Evolutionary conservation across 2,888 invertebrate species (phyloP).

Genomic region (Ophioninae sp.): DNA sequence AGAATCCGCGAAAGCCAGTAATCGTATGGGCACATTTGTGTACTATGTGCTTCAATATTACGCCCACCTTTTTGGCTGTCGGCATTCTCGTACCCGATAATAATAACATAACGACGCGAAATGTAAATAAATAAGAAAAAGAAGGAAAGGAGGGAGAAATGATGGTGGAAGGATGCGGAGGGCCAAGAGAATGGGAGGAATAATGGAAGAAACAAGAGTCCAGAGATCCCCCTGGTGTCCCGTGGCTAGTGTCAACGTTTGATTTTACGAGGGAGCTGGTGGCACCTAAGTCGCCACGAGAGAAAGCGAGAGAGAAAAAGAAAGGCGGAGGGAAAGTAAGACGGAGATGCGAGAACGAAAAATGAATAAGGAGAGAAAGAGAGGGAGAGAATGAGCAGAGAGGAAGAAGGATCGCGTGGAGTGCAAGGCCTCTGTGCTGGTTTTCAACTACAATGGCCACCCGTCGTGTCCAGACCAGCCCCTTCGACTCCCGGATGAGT

Average conservation of each 20-base stretch:
- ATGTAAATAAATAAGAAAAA: slow-evolving; percentile 57
- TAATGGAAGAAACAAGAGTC: slow-evolving; percentile 54
- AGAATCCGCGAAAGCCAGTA: slow-evolving; percentile 12
- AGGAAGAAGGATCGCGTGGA: slow-evolving; percentile 64
- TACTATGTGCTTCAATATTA: slow-evolving; percentile 60
- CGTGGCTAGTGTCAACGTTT: slow-evolving; percentile 79
- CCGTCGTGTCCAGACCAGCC: slow-evolving; percentile 77
- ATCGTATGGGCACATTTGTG: slow-evolving; percentile 19
- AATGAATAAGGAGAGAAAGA: slow-evolving; percentile 47
- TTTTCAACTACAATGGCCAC: slow-evolving; percentile 79
- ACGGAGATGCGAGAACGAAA: slow-evolving; percentile 4
- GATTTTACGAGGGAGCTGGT: slow-evolving; percentile 80
- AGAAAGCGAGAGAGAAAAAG: slow-evolving; percentile 69
- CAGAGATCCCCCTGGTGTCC: slow-evolving; percentile 68
- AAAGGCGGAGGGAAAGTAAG: slow-evolving; percentile 11
- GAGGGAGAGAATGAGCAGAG: slow-evolving; percentile 44
- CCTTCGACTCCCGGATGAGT: slow-evolving; percentile 78
- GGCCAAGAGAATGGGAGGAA: slow-evolving; percentile 53
- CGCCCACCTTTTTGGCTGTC: slow-evolving; percentile 66
- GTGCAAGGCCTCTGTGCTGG: slow-evolving; percentile 68
- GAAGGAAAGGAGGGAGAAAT: slow-evolving; percentile 44
- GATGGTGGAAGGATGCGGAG: slow-evolving; percentile 40
- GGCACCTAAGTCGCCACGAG: slow-evolving; percentile 60
- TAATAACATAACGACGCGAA: slow-evolving; percentile 70
- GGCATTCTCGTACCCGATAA: slow-evolving; percentile 66